Conservation (phyloP, 2,888 invertebrate genomes). For the Caenorhabditis sp. region DNA sequence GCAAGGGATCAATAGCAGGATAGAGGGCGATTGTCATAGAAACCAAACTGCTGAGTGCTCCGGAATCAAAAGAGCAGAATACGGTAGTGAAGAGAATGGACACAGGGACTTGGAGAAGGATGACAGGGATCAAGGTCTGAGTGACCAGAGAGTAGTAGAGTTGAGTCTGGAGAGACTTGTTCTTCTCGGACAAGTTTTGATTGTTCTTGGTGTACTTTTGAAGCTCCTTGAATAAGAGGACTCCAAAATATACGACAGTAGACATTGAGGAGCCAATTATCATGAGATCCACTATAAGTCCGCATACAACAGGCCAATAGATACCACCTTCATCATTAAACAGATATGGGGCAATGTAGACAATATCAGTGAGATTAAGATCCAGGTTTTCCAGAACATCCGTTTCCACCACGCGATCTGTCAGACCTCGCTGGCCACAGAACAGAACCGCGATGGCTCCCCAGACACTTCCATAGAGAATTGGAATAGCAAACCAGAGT, state of each 20-base stretch:
- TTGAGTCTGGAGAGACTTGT: slow-evolving; percentile 24
- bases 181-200: not conserved
- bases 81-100: slow-evolving; percentile 2
- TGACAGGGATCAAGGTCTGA: slow-evolving; percentile 35
- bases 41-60: slow-evolving; percentile 3
- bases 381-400: slow-evolving; percentile 10
- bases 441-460: not conserved
- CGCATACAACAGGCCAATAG: not conserved
- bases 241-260: not conserved
- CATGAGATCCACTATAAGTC: not conserved
- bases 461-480: slow-evolving; percentile 14
- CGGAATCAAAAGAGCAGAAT: not conserved
- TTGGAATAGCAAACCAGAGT: slow-evolving; percentile 2
- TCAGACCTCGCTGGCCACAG: not conserved
- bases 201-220: not conserved
- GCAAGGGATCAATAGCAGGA: not conserved
- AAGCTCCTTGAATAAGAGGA: not conserved
- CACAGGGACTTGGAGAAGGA: slow-evolving; percentile 23
- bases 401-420: not conserved
- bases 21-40: slow-evolving; percentile 13
- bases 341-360: slow-evolving; percentile 17
- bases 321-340: not conserved
- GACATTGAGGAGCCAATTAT: slow-evolving; percentile 11
- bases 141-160: slow-evolving; percentile 27
- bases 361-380: not conserved